These are phyloP conservation scores for Halictus rubicundus DNA, from an alignment of 1,140 invertebrate genomes.

Conservation along the genomic window DNA sequence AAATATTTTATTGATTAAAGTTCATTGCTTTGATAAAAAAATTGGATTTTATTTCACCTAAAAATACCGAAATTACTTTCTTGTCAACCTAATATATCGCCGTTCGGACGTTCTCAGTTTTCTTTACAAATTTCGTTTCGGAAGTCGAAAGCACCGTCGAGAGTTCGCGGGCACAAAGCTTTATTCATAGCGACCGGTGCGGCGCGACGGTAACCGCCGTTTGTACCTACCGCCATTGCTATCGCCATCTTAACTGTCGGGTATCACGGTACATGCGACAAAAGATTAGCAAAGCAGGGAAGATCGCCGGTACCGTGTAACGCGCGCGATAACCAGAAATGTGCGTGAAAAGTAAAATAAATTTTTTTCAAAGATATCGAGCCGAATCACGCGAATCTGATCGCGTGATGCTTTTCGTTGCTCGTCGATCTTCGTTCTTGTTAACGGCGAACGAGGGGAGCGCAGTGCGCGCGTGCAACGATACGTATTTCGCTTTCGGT, in stretches of 20 bases:
- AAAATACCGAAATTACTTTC: too few species aligned
- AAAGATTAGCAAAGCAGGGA: background rate
- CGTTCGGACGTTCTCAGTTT: background rate
- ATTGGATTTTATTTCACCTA: too few species aligned
- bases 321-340: background rate
- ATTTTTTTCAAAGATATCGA: background rate
- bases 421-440: background rate
- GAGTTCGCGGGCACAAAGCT: conserved; percentile 24
- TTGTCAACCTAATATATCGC: too few species aligned
- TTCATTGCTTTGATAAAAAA: too few species aligned
- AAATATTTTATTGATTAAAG: too few species aligned
- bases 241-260: conserved; percentile 34
- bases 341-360: background rate
- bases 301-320: background rate
- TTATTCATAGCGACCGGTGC: conserved; percentile 26
- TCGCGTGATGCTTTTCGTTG: background rate
- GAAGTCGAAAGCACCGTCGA: conserved; percentile 1
- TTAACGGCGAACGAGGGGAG: background rate
- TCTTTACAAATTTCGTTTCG: background rate
- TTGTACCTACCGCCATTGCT: conserved; percentile 25
- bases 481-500: too few species aligned
- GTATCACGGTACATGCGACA: background rate
- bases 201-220: conserved; percentile 15
- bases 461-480: too few species aligned
- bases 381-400: background rate